Evolutionary conservation across 2,797 vertebrate genomes (phyloP), one percentile per base, ranked within the genome.

Genomic region (Heliangelus exortis): DNA sequence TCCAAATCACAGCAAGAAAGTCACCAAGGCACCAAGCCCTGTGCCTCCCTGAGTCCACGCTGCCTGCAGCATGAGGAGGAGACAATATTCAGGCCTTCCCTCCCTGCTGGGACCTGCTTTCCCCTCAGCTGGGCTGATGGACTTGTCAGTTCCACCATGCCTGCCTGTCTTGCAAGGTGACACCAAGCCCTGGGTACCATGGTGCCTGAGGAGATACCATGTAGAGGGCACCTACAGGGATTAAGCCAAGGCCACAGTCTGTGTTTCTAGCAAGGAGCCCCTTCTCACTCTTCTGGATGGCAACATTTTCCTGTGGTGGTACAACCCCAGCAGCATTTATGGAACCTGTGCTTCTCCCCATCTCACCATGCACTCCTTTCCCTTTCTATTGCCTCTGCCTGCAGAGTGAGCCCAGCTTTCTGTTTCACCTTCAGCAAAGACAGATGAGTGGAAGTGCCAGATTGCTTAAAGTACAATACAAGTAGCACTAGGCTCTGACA

Each of bases 191-290:
- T 4, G 1, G 31, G 26, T 17, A 41, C 43, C 0, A 2, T 21
- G 36, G 5, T 7, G 2, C 7, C 33, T 14, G 34, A 34, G n/a
- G 4, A 51, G 9, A 43, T 1, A 1, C 7, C 15, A 4, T 1
- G 0, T 41, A 33, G 48, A 22, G 15, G n/a, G 5, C 34, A 34
- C 13, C 39, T 33, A 12, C 0, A 4, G 53, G 3, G 0, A 23
- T 34, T 29, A 1, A 0, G 2, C 19, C 28, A 55, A 66, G 33
- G 62, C 21, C 9, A 33, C 29, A 15, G 25, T 15, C 36, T 48
- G 20, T 1, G 0, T 45, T 57, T 15, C 66, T 62, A 31, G 25
- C 0, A 1, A 79, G 48, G 8, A 84, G 18, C 36, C 13, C 17
- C 29, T 23, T 68, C 33, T 53, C 36, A 4, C 23, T 54, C 69